A percentile compares a stretch with the other conserved stretches of the same genome.
These are phyloP conservation scores for Troides oblongomaculatus DNA, from an alignment of 2,888 invertebrate species.

Conservation along the genomic window DNA sequence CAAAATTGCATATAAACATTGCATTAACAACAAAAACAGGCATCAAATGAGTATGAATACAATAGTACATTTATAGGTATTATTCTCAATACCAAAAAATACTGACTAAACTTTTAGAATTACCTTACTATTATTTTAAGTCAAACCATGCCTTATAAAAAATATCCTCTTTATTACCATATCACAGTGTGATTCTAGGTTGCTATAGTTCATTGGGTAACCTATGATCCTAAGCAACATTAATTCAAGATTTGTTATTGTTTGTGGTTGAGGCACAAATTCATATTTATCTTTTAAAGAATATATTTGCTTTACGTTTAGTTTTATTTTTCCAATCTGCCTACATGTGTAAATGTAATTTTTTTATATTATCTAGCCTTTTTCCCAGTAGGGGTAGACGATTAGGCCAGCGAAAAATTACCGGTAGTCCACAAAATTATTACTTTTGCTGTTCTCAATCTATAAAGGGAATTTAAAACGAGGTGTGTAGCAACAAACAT, in stretches of 20 bases:
- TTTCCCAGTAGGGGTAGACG: no score
- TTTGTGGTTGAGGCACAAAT: slow-evolving; percentile 33
- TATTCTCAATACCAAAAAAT: no score
- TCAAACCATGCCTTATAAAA: background rate
- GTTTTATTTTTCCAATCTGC: slow-evolving; percentile 53
- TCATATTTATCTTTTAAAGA: slow-evolving; percentile 40
- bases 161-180: slow-evolving; percentile 36
- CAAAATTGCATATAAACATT: no score
- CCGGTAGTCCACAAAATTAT: no score
- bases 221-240: slow-evolving; percentile 44
- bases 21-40: no score
- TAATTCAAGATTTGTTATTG: slow-evolving; percentile 40
- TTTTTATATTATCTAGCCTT: no score
- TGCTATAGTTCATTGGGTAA: slow-evolving; percentile 43
- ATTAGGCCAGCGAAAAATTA: no score
- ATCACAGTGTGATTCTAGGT: slow-evolving; percentile 37
- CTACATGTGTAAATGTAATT: slow-evolving; percentile 44
- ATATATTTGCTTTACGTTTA: slow-evolving; percentile 49
- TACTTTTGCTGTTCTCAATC: no score
- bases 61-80: no score
- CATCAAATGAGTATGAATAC: no score
- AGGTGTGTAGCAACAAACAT: background rate
- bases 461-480: background rate
- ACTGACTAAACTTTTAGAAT: no score
- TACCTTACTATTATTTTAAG: no score